Base-by-base conservation (phyloP, 2,888 invertebrate genomes). In the Calliopum simillimum region DNA sequence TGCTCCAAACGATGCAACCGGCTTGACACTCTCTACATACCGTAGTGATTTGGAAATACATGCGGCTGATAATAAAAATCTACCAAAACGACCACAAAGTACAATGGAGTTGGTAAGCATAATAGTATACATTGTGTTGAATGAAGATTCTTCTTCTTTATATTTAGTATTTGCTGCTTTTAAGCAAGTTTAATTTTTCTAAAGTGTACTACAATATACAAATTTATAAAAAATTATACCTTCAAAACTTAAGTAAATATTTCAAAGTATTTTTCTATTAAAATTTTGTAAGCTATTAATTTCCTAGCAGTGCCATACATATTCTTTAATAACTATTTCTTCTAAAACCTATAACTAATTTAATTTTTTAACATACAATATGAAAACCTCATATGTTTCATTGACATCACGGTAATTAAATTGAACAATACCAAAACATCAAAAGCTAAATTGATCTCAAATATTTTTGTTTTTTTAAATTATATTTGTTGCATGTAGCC, bases 31-130 rank as follows among this genome's bases (percentile, higher is more conserved):
- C 61, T 88, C 89, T 1, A 88, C 88, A 1, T 90, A 90, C 81
- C 84, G 90, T 71, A 90, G 90, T 77, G 90, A 90, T 79, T 87
- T 90, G 78, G 90, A 90, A 80, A 90, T 90, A 55, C 90, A 90
- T 79, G 89, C 89, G 0, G 89, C 89, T 0, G 90, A 90, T 76
- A 80, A 78, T 71, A 87, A 90, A 72, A 88, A 87, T 70, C 73
- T 86, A 47, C 82, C 86, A 3, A 85, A 85, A 71, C 80, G 86
- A 0, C 86, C 86, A 5, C 86, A 86, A 75, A 86, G 86, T 77
- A 85, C 86, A 55, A 86, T 84, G 68, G 86, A 86, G 80, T 74
- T 86, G 83, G 86, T 86, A 85, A 81, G 84, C 70, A n/a, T 65
- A 53, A 43, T 51, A 44, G 61, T 23, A 51, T 25, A 19, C 46